Conservation (phyloP, 1,140 invertebrate genomes). For the Spodoptera litura region DNA sequence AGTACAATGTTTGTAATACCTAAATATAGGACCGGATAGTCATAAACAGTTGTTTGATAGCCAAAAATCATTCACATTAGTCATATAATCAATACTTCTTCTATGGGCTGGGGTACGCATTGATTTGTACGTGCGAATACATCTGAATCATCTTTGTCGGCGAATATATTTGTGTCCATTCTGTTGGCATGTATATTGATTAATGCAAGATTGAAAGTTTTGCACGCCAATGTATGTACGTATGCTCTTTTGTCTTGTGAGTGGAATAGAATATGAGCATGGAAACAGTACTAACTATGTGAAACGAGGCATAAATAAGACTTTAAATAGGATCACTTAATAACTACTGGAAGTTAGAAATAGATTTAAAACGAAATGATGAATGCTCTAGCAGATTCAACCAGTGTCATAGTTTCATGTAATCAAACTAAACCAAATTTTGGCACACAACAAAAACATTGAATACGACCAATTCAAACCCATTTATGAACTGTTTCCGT, state of each 20-base stretch:
- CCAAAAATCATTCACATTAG: conserved; percentile 30
- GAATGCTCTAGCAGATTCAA: too few species aligned
- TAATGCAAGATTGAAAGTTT: conserved; percentile 26
- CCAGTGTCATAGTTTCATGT: too few species aligned
- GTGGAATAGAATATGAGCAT: conserved; percentile 1
- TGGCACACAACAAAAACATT: too few species aligned
- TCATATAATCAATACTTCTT: background rate
- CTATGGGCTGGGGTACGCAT: conserved; percentile 9
- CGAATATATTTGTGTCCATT: conserved; percentile 10
- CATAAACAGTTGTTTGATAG: conserved; percentile 34
- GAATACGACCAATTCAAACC: background rate
- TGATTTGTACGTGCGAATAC: conserved; percentile 8
- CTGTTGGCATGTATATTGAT: conserved; percentile 10
- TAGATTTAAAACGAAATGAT: too few species aligned
- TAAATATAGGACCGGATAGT: conserved; percentile 18
- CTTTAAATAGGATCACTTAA: too few species aligned
- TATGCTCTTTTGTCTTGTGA: conserved; percentile 5
- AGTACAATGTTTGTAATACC: conserved; percentile 21
- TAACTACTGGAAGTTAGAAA: too few species aligned
- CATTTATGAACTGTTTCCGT: background rate
- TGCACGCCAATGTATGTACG: conserved; percentile 19
- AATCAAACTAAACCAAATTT: too few species aligned
- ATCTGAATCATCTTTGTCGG: conserved; percentile 27
- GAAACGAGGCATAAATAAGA: background rate
- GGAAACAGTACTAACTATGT: too few species aligned